Conservation (phyloP, 2,113 vertebrate genomes). For the Megaceryle torquata region DNA sequence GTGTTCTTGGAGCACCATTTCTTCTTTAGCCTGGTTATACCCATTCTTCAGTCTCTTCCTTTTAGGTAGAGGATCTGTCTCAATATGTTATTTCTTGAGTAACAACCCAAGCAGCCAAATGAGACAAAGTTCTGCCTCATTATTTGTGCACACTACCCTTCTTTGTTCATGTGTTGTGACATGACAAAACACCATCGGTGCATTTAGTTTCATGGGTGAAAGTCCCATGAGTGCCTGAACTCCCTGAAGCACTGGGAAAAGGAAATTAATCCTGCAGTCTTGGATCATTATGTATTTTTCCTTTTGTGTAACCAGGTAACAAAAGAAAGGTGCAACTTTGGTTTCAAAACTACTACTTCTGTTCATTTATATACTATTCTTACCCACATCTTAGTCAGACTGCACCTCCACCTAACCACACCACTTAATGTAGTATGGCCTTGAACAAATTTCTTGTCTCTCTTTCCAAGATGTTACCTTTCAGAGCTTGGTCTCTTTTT, state of each 20-base stretch:
- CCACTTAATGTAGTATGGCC: neutral
- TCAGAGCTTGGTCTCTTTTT: neutral
- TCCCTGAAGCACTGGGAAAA: neutral
- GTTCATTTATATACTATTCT: neutral
- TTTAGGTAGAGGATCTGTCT: neutral
- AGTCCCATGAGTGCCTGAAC: neutral
- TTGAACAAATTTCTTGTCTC: neutral
- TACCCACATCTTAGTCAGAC: neutral
- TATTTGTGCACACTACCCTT: neutral
- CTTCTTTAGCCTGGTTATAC: neutral
- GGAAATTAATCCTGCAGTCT: neutral
- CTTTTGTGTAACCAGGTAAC: neutral
- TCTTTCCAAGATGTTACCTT: neutral
- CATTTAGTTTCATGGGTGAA: neutral
- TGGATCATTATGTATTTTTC: neutral
- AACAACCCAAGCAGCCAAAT: neutral
- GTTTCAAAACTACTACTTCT: neutral
- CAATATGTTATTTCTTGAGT: neutral
- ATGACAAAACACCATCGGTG: neutral
- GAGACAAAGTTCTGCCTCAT: neutral
- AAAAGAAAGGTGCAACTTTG: neutral
- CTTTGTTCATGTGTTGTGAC: neutral
- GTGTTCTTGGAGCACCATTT: neutral
- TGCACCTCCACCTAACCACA: accelerated
- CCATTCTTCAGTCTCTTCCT: neutral